Base-by-base conservation (phyloP, 1,140 invertebrate species). In the Drosophila equinoxialis region DNA sequence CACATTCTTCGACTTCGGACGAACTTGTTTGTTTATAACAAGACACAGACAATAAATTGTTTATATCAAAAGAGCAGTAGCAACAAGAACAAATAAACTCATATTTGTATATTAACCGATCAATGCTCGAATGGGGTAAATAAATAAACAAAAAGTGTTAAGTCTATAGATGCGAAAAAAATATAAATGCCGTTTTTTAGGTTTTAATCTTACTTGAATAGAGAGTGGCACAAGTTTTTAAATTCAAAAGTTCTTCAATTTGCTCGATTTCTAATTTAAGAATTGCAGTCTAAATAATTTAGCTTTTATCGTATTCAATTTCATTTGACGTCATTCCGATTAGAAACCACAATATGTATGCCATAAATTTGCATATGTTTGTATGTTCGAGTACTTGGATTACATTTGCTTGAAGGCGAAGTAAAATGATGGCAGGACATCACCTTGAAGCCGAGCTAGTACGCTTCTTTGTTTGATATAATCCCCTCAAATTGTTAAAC, bases 11-110 rank as follows among this genome's bases (percentile, higher is more conserved):
- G 14, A 48, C 14, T 48, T 8, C 61, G 65, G 74, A 83, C 87
- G 67, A 86, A 86, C 72, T 83, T 86, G 83, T 89, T 77, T 86
- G 76, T 86, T 86, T 87, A 55, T 55, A 26, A 51, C 57, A 26
- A 64, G 75, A 63, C 45, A 11, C 17, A 51, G 17, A 51, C 6
- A 71, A 64, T 14, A 42, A 71, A 68, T n/a, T 65, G 45, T 64
- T 65, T 61, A 30, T n/a, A 54, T 51, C 68, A 57, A 74, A 65
- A 33, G 41, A 65, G 10, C 45, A 72, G 68, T 68, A 65, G 73
- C 69, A 55, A 59, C 7, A 57, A 70, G 65, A 65, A 76, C 69
- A 75, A 68, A 62, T 64, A 42, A 20, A 35, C 41, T 6, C 13
- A 5, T 26, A 26, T 26, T 26, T 26, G 26, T 26, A 26, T 26